Conservation (phyloP, 2,888 invertebrate species). For the Acanthosepion esculentum region DNA sequence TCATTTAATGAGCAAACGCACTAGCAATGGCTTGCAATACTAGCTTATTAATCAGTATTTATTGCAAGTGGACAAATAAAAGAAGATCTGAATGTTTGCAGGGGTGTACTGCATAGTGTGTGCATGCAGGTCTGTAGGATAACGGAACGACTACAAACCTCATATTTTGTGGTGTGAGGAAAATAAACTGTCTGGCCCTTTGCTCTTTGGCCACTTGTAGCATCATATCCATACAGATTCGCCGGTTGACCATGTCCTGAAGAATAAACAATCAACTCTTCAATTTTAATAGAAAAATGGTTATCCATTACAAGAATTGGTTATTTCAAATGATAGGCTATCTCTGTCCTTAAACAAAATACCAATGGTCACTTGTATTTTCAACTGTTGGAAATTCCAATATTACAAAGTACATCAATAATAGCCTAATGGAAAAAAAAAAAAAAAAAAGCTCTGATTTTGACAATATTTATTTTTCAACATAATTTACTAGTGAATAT, state of each 20-base stretch:
- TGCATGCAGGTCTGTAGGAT: neutral
- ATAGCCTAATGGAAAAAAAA: too few species aligned
- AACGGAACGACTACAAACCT: slow-evolving; percentile 62
- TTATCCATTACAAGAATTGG: too few species aligned
- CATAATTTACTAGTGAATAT: too few species aligned
- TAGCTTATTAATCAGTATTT: neutral
- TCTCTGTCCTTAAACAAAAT: too few species aligned
- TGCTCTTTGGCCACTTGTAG: slow-evolving; percentile 83
- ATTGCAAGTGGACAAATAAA: neutral
- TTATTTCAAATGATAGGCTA: too few species aligned
- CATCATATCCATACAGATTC: slow-evolving; percentile 85
- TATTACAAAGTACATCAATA: too few species aligned
- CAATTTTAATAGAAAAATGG: too few species aligned
- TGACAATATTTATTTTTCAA: too few species aligned
- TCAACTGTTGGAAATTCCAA: too few species aligned
- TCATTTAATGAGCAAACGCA: neutral
- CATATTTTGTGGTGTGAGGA: slow-evolving; percentile 86
- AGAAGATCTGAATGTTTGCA: too few species aligned
- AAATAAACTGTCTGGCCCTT: slow-evolving; percentile 84
- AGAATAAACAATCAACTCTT: slow-evolving; percentile 51
- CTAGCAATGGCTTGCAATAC: neutral
- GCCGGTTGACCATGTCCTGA: slow-evolving; percentile 89
- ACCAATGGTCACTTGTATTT: too few species aligned
- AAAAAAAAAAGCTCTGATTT: too few species aligned
- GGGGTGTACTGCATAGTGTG: neutral